Conservation (phyloP, 2,797 vertebrate species). For the Scolopax rusticola region DNA sequence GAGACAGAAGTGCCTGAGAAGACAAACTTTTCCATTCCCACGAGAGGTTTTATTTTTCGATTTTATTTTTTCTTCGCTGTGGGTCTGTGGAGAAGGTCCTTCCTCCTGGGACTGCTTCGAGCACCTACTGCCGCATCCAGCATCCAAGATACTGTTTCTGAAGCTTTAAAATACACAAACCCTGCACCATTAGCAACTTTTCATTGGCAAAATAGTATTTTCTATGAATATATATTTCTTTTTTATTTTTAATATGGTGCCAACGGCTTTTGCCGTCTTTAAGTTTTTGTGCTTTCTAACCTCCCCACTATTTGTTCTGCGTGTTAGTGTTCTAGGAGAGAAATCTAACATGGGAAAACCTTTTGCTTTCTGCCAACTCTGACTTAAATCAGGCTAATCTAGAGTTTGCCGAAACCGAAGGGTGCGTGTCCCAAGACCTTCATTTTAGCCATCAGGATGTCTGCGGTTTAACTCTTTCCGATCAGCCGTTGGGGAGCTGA, state of each 20-base stretch:
- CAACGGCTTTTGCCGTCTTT: conserved; percentile 44
- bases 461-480: conserved; percentile 16
- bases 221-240: conserved; percentile 65
- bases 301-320: not conserved
- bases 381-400: not conserved
- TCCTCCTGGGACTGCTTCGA: conserved; percentile 49
- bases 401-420: conserved; percentile 16
- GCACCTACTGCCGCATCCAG: conserved; percentile 54
- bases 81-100: conserved; percentile 57
- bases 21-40: conserved; percentile 67
- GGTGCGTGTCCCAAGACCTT: conserved; percentile 20
- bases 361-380: conserved; percentile 1
- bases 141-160: conserved; percentile 54
- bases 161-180: conserved; percentile 63
- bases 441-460: not conserved
- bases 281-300: conserved; percentile 54
- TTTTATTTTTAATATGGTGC: conserved; percentile 67
- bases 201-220: conserved; percentile 58
- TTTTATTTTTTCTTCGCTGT: conserved; percentile 49
- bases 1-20: conserved; percentile 81
- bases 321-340: conserved; percentile 33
- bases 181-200: conserved; percentile 34
- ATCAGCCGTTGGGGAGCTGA: conserved; percentile 25
- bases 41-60: conserved; percentile 65
- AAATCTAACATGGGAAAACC: not conserved